Evolutionary conservation across 2,113 vertebrate genomes (phyloP).

Genomic region (Ornithorhynchus anatinus): DNA sequence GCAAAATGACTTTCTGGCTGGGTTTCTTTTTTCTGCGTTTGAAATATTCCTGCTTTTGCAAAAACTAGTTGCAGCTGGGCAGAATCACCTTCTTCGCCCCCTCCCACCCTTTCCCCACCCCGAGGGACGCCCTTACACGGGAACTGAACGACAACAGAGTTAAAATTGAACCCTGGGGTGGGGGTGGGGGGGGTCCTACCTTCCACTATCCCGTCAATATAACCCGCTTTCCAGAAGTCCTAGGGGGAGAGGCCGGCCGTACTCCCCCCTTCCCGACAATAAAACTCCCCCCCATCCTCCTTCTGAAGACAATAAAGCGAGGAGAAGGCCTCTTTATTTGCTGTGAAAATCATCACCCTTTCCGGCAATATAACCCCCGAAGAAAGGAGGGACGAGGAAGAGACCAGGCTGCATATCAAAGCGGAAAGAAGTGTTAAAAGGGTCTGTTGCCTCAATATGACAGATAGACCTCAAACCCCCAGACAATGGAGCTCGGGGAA

Average conservation of each 20-base stretch:
- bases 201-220: conserved; percentile 58
- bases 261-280: conserved; percentile 51
- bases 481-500: conserved; percentile 78
- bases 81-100: neutral
- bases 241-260: conserved; percentile 44
- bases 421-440: conserved; percentile 80
- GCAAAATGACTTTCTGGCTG: no score
- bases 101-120: neutral
- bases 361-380: conserved; percentile 80
- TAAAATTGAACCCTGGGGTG: conserved; percentile 68
- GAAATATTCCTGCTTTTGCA: no score
- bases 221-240: conserved; percentile 49
- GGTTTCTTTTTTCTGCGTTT: no score
- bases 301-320: conserved; percentile 69
- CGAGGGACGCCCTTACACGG: no score
- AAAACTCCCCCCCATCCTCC: conserved; percentile 63
- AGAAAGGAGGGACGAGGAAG: conserved; percentile 78
- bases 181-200: no score
- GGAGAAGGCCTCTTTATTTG: conserved; percentile 70
- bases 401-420: conserved; percentile 88
- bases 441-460: conserved; percentile 82
- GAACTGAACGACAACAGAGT: conserved; percentile 53
- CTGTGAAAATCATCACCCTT: conserved; percentile 84
- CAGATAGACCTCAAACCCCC: conserved; percentile 77
- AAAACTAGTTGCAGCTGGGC: neutral